Base-by-base conservation (phyloP, 1,140 invertebrate species). In the Oppia nitens region DNA sequence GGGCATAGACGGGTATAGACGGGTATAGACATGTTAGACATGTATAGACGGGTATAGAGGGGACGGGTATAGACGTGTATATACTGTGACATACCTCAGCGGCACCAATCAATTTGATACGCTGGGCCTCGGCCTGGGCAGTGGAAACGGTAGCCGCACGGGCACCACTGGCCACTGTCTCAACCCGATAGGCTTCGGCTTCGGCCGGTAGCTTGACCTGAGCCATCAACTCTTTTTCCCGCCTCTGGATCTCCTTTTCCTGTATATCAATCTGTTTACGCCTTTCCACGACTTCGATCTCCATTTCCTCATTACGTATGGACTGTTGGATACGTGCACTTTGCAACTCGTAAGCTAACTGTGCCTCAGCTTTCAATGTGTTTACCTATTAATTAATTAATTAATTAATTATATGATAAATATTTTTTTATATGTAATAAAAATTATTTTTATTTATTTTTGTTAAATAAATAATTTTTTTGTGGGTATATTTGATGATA, bases 361-460 rank as follows among this genome's bases (percentile, higher is more conserved):
- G 85, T 27, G 92, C 85, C 74, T 97, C 91, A 12, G 93, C 93
- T 87, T 94, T 94, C 86, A 85, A 91, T 60, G 90, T 92, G 70
- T 96, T 95, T 9, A 40, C 32, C 32, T 40, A 40, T 9, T 9
- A 9, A 40, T 62, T 48, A 40, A 49, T 11, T 61, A n/a, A 40
- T 64, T 32, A 50, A 50, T 21, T 20, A 50, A 50, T 21, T 14
- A n/a, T n/a, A n/a, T n/a, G n/a, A n/a, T n/a, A n/a, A n/a, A n/a
- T n/a, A n/a, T n/a, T n/a, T n/a, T n/a, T n/a, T n/a, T n/a, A n/a
- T n/a, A n/a, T n/a, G n/a, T n/a, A n/a, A n/a, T n/a, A n/a, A n/a
- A n/a, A n/a, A n/a, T n/a, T n/a, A n/a, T n/a, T n/a, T n/a, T n/a
- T n/a, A n/a, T n/a, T n/a, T n/a, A n/a, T n/a, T n/a, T n/a, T n/a